Conservation (phyloP, 2,797 vertebrate species). For the Xenopus petersii region DNA sequence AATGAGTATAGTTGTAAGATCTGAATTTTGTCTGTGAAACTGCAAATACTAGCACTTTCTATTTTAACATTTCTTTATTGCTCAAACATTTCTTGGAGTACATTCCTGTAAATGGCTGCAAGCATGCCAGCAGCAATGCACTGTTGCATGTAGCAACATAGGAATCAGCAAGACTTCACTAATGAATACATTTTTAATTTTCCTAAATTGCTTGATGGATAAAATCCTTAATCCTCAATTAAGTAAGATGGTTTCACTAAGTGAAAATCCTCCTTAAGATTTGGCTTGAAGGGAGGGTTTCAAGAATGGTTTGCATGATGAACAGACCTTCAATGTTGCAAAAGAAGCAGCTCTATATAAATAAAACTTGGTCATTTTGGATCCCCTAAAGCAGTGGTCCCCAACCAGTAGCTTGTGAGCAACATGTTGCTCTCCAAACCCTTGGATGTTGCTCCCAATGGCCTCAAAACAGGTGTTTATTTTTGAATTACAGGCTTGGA, state of each 20-base stretch:
- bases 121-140: constrained; percentile 11
- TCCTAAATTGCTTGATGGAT: constrained; percentile 26
- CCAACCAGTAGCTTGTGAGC: too few species aligned
- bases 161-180: constrained; percentile 13
- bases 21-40: too few species aligned
- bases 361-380: too few species aligned
- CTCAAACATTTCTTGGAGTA: not conserved
- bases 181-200: constrained; percentile 38
- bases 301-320: not conserved
- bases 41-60: too few species aligned
- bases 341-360: not conserved
- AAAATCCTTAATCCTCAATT: constrained; percentile 27
- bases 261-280: constrained; percentile 25
- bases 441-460: too few species aligned
- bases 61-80: too few species aligned
- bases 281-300: not conserved
- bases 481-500: too few species aligned
- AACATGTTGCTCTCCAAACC: too few species aligned
- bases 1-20: too few species aligned
- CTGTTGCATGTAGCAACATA: constrained; percentile 17
- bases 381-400: too few species aligned
- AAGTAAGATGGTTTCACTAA: constrained; percentile 22
- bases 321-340: not conserved
- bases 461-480: too few species aligned
- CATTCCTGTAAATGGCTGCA: not conserved